Percentiles rank a stretch among this genome's conserved stretches.
phyloP scores from a whole-genome alignment of 2,888 invertebrate species.

The Lepidocyrtoides sp. region DNA sequence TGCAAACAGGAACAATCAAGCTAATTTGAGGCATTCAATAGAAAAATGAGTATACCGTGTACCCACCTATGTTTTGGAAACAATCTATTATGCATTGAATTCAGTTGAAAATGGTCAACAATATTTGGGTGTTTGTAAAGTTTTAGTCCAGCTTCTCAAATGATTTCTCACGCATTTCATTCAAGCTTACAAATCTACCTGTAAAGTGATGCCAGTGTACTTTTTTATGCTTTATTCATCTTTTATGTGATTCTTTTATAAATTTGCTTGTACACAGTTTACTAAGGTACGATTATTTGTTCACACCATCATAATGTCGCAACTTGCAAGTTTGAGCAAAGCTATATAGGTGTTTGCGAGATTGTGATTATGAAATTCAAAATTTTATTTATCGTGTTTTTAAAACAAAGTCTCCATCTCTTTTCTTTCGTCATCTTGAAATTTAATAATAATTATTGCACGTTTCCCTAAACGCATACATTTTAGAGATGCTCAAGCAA shows the following conservation, averaged over 20 bases:
- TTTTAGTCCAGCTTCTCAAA: too few relatives aligned
- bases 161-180: too few relatives aligned
- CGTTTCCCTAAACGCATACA: background rate
- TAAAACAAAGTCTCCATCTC: background rate
- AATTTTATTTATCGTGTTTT: conserved; percentile 43
- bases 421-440: background rate
- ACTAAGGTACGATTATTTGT: background rate
- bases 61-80: conserved; percentile 49
- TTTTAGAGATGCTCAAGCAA: conserved; percentile 19
- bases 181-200: too few relatives aligned
- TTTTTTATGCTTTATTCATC: too few relatives aligned
- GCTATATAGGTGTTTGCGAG: too few relatives aligned
- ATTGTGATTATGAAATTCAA: background rate
- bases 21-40: background rate
- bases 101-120: background rate
- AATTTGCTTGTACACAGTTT: too few relatives aligned
- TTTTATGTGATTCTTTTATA: too few relatives aligned
- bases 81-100: background rate
- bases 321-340: too few relatives aligned
- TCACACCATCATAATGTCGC: too few relatives aligned
- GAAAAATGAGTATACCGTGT: background rate
- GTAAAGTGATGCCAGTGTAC: too few relatives aligned
- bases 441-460: conserved; percentile 4
- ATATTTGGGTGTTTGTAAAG: conserved; percentile 54
- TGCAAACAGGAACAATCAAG: background rate